Conservation (phyloP, 2,888 invertebrate genomes). For the Melolontha melolontha region DNA sequence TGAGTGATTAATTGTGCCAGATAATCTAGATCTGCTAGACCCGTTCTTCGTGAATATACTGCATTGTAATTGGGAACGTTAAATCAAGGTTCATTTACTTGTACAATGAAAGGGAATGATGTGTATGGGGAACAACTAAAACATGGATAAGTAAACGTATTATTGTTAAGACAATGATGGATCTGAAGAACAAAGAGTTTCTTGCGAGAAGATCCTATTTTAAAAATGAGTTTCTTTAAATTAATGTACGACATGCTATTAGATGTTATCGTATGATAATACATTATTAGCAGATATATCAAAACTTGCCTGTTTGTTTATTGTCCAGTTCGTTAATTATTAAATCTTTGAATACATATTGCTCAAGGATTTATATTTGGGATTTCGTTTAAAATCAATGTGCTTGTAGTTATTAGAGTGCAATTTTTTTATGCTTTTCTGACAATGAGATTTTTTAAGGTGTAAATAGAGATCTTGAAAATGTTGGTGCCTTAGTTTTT, state of each 20-base stretch:
- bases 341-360: no score
- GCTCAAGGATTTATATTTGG: no score
- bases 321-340: no score
- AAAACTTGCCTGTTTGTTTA: no score
- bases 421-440: no score
- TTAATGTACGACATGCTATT: not conserved
- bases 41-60: constrained; percentile 17
- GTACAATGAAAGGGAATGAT: not conserved
- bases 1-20: constrained; percentile 22
- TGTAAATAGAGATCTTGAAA: no score
- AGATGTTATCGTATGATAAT: not conserved
- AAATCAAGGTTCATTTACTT: constrained; percentile 21
- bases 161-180: no score
- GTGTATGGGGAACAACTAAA: not conserved
- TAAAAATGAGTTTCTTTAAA: constrained; percentile 21
- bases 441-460: no score
- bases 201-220: not conserved
- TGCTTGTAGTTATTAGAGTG: no score
- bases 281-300: not conserved
- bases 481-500: no score
- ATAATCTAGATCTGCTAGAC: constrained; percentile 19
- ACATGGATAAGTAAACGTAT: not conserved
- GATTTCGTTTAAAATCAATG: no score
- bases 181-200: no score
- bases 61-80: constrained; percentile 3